Evolutionary conservation across 2,797 vertebrate genomes (phyloP), one percentile per base, ranked within the genome.

Genomic region (Tympanoctomys barrerae): DNA sequence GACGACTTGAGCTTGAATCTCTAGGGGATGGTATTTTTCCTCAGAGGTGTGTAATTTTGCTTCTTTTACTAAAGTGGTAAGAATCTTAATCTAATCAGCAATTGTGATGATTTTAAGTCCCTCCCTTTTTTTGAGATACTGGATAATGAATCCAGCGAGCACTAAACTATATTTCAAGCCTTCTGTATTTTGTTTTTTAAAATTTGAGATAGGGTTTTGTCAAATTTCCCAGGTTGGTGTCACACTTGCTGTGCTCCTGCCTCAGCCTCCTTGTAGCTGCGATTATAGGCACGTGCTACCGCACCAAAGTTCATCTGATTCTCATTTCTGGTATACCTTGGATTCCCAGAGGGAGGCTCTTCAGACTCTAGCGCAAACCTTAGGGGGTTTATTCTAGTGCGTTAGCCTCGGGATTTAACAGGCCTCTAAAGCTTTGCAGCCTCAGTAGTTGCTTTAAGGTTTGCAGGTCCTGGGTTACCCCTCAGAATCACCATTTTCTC

Each of bases 401-500:
- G 28, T 39, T 87, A 39, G 82, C 42, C 26, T 31, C 57, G 8
- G 31, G 57, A 86, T 22, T n/a, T 62, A 21, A 5, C 1, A 10
- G 36, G 31, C 73, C 36, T 82, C 14, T 49, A 42, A 64, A 57
- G 24, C 16, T 78, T 61, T 62, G 22, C 7, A 68, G 24, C 10
- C 46, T 90, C 75, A 79, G 28, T 13, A 77, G 10, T 66, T 66
- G 66, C n/a, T 78, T 87, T 85, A 26, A 73, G 91, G 71, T 14
- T 90, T 61, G 46, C 16, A 31, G 49, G 42, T 54, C 9, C 33
- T 90, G 39, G 42, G 54, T 87, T 90, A 59, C 62, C 59, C 71
- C 78, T 93, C 75, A 89, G 39, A 91, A 68, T n/a, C 52, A 81
- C n/a, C 22, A 71, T 91, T 77, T 14, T 71, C 28, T 77, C 42